Base-by-base conservation (phyloP, 2,113 vertebrate genomes). In the Aldabrachelys gigantea region DNA sequence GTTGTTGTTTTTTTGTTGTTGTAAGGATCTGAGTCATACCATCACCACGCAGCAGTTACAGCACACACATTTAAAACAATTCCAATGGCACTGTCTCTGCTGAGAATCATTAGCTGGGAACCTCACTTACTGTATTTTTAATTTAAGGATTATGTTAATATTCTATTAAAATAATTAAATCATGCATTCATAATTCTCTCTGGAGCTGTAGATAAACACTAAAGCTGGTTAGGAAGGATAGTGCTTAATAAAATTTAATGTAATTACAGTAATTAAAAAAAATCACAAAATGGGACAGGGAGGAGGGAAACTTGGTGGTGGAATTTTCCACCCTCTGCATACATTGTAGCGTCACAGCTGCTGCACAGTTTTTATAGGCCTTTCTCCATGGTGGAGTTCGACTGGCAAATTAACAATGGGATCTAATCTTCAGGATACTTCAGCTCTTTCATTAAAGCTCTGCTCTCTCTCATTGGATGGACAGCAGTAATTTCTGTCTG, bases 91-190 rank as follows among this genome's bases (percentile, higher is more conserved):
- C 25, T 50, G 5, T 31, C 2, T 93, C 78, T 89, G 27, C 76
- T 86, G 47, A 85, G 44, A 92, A 85, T 52, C 0, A 78, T 85
- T 83, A 80, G 35, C 84, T 92, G 80, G 44, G 3, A 89, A 90
- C 11, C 9, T 88, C 75, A 2, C 21, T 92, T 69, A 44, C 9
- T 80, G 5, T 82, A 44, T n/a, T 92, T 86, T 19, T 13, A 84
- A 65, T 87, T 87, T 88, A 84, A 89, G 41, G 8, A 62, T 93
- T 85, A 87, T 44, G 69, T 84, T 88, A 82, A 62, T 88, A 92
- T 78, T 78, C 75, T 78, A 78, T 85, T 89, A 90, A 96, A 59
- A n/a, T 57, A 93, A 94, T 81, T n/a, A 90, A 94, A 91, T 82
- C 81, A 82, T 22, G 3, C 27, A 84, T 76, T 52, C n/a, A 80